Conservation (phyloP, 2,797 vertebrate species). For the Lepus oiostolus region DNA sequence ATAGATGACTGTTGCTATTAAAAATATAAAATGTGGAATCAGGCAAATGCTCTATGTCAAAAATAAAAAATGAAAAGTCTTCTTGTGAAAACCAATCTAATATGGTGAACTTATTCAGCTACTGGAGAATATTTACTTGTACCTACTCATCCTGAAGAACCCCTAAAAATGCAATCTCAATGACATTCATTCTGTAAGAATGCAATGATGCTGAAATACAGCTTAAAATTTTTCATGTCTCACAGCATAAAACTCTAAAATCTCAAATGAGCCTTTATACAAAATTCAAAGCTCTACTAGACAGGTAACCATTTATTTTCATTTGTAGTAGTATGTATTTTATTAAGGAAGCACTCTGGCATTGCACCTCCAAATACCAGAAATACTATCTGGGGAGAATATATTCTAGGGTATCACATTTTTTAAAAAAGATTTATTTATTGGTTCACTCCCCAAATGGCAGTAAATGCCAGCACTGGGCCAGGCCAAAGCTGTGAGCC, state of each 20-base stretch:
- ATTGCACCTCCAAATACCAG: neutral
- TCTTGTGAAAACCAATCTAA: neutral
- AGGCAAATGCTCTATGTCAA: neutral
- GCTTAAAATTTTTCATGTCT: neutral
- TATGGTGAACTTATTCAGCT: neutral
- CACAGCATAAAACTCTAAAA: neutral
- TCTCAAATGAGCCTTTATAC: neutral
- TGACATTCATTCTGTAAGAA: neutral
- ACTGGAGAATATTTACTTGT: neutral
- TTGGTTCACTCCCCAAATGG: too few species aligned
- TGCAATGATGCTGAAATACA: neutral
- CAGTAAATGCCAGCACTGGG: too few species aligned
- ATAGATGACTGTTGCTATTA: neutral
- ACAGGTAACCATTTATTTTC: slow-evolving; percentile 18
- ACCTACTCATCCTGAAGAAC: neutral
- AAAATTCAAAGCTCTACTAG: neutral
- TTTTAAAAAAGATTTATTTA: too few species aligned
- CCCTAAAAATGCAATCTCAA: neutral
- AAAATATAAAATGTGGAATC: neutral
- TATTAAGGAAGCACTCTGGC: neutral
- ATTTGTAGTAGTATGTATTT: neutral
- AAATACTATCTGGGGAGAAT: neutral
- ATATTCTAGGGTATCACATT: neutral
- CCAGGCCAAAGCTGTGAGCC: too few species aligned
- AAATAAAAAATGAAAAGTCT: neutral